Base-by-base conservation (phyloP, 2,888 invertebrate species). In the Spisula solida region DNA sequence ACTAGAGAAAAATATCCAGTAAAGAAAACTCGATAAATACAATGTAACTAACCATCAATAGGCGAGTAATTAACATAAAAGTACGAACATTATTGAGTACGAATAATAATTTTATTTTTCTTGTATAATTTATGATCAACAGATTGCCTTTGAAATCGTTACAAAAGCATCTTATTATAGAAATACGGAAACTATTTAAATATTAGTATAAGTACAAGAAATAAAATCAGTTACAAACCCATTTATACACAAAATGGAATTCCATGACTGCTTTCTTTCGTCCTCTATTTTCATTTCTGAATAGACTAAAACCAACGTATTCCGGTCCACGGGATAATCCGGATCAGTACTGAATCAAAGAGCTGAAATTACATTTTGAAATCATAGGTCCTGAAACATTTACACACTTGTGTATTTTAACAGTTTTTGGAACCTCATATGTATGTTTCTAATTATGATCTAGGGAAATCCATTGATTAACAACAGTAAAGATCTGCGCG, bases 281-380 rank as follows among this genome's bases (percentile, higher is more conserved):
- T 31, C 34, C 34, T 75, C 75, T 75, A 75, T 75, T 75, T 75
- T 75, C 34, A 75, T 75, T 75, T 75, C 75, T 75, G 75, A 6
- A 31, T 6, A 16, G 31, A 12, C 14, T 75, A 75, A 75, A 75
- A 18, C 14, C 75, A 16, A 4, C 29, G 31, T 1, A 66, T 66
- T 66, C 60, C 60, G 60, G 60, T 4, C 25, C 60, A 66, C 25
- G 60, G 60, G 4, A 66, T 66, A 66, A 66, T 66, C 60, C 60
- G 25, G 12, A 55, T 12, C 47, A 47, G 5, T 47, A 51, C 16
- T 10, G 51, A 51, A 51, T 51, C 51, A 51, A 51, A 51, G 51
- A 16, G 51, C 51, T 51, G 51, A 51, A 51, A 51, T 12, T 51
- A 14, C 51, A 16, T 41, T 41, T 2, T 41, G 2, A 5, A 41